A percentile compares a stretch with the other conserved stretches of the same genome.
phyloP scores from a whole-genome alignment of 1,140 invertebrate species.

The Drosophila ficusphila region DNA sequence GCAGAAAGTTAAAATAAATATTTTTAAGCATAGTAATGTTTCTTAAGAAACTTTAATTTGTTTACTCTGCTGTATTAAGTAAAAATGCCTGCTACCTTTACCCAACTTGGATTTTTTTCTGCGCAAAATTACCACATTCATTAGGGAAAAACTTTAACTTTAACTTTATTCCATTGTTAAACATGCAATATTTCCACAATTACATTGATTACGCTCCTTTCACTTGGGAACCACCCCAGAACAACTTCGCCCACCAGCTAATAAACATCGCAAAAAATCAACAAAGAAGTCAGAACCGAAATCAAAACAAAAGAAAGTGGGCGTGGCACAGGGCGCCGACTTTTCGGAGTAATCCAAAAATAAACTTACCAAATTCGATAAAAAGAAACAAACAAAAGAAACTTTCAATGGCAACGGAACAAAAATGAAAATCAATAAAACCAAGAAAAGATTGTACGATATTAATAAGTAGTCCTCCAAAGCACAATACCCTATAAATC shows the following conservation, averaged over 20 bases:
- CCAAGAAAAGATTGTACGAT: constrained; percentile 48
- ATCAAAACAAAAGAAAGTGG: constrained; percentile 49
- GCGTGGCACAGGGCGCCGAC: constrained; percentile 35
- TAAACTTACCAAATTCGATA: constrained; percentile 40
- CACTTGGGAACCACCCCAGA: neutral
- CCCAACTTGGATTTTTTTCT: constrained; percentile 4
- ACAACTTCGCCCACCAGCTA: neutral
- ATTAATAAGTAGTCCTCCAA: constrained; percentile 40
- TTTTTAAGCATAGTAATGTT: neutral
- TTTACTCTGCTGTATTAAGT: neutral
- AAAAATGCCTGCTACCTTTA: neutral
- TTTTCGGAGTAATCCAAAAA: constrained; percentile 61
- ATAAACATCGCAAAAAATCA: constrained; percentile 1
- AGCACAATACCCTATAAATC: neutral
- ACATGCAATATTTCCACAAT: constrained; percentile 48
- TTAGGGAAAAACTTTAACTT: constrained; percentile 40
- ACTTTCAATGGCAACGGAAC: constrained; percentile 66
- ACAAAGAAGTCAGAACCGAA: constrained; percentile 31
- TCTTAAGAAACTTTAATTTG: neutral
- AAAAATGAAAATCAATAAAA: constrained; percentile 52
- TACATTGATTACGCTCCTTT: constrained; percentile 45
- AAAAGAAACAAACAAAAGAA: constrained; percentile 40
- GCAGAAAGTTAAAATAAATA: neutral
- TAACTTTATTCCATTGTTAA: constrained; percentile 21
- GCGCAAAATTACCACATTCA: constrained; percentile 36